phyloP scores from a whole-genome alignment of 92 coral and sea anemone species.

The Siderastrea siderea region DNA sequence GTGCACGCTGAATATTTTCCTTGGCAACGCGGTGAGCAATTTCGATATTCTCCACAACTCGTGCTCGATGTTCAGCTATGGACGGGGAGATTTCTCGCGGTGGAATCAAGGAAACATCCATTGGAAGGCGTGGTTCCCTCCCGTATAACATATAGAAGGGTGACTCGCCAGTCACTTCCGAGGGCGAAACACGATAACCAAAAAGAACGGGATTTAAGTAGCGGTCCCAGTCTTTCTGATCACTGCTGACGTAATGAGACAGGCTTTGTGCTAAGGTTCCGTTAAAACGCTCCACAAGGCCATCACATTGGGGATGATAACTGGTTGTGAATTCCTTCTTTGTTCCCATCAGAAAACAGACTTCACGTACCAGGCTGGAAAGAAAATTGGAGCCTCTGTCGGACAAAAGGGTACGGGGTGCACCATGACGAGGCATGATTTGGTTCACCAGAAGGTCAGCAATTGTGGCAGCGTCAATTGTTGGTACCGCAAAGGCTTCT shows the following conservation, averaged over 20 bases:
- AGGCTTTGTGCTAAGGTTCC: no score
- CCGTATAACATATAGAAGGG: background rate
- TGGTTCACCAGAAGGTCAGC: slow-evolving; percentile 40
- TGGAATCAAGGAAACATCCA: background rate
- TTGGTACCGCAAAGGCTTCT: slow-evolving; percentile 62
- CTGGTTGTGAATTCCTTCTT: background rate
- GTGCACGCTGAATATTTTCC: slow-evolving; percentile 57
- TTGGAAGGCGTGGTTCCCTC: background rate
- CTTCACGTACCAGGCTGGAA: slow-evolving; percentile 46
- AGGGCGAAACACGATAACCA: no score
- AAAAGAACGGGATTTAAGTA: no score
- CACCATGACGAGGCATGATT: slow-evolving; percentile 55
- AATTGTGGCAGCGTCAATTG: slow-evolving; percentile 48
- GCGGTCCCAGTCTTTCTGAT: no score
- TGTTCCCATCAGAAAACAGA: slow-evolving; percentile 41
- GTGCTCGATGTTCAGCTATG: slow-evolving; percentile 19
- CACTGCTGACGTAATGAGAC: no score
- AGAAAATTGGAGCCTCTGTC: slow-evolving; percentile 57
- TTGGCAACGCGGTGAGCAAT: slow-evolving; percentile 52
- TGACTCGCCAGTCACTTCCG: no score
- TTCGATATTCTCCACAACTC: slow-evolving; percentile 53
- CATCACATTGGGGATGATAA: background rate
- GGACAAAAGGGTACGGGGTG: slow-evolving; percentile 43
- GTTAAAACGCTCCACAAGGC: no score
- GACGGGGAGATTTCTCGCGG: no score